phyloP scores from a whole-genome alignment of 2,797 vertebrate species.

The Nothura maculosa region DNA sequence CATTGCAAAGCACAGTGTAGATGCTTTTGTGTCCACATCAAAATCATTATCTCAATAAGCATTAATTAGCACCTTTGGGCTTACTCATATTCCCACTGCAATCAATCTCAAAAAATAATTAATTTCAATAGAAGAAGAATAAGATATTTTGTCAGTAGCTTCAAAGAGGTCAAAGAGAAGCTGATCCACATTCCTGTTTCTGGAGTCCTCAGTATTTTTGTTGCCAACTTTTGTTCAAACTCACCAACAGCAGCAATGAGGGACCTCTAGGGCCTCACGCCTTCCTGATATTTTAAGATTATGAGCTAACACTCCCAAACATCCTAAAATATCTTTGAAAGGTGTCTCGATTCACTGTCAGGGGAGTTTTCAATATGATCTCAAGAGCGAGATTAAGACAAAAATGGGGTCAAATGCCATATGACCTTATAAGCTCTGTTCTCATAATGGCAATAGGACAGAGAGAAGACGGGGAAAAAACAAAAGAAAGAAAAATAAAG shows the following conservation, averaged over 20 bases:
- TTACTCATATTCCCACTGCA: slow-evolving; percentile 24
- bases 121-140: slow-evolving; percentile 8
- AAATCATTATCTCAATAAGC: slow-evolving; percentile 36
- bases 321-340: neutral
- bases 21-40: slow-evolving; percentile 50
- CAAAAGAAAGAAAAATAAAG: no score
- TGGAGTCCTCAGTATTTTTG: neutral
- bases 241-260: neutral
- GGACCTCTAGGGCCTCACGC: neutral
- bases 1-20: slow-evolving; percentile 35
- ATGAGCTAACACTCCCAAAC: neutral
- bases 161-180: neutral
- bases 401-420: no score
- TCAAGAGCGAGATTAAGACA: no score
- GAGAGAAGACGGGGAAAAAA: no score
- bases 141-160: neutral
- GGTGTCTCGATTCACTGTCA: no score
- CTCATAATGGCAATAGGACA: no score
- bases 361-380: no score
- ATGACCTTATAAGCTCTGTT: no score
- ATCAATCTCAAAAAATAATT: neutral
- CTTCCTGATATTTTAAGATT: neutral
- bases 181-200: neutral
- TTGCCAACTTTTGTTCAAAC: neutral
- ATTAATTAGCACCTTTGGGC: slow-evolving; percentile 61